Evolutionary conservation across 2,888 invertebrate genomes (phyloP), one percentile per base, ranked within the genome.

Genomic region (Caenorhabditis afra): DNA sequence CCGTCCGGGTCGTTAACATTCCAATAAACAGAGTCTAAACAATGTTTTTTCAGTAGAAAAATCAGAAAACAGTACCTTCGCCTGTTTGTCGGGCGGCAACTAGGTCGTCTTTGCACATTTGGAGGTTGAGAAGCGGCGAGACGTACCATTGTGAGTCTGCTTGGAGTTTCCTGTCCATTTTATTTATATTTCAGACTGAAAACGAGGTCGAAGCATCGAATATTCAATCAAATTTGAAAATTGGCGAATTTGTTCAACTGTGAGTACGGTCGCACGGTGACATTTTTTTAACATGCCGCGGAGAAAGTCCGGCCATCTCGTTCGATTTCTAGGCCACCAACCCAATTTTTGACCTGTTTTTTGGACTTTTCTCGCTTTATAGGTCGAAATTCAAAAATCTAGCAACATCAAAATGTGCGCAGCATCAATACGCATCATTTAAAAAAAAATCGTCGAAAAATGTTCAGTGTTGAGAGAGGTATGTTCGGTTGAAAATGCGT

Each of bases 81-180:
- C 20, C 59, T n/a, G 14, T 1, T 1, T 77, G 20, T 37, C 44
- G 16, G 12, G 8, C n/a, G 1, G 45, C 55, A 12, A 70, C 3
- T 1, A 76, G 78, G 39, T 61, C 67, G 22, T 81, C 81, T 29
- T 70, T 58, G 39, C 80, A 80, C 8, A 49, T 37, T 22, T 37
- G 35, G 10, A 85, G 35, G 35, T 77, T 29, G 2, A 84, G 35
- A 20, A 83, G 55, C 10, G 81, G 81, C 4, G 85, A 84, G 29
- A 75, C 49, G 58, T 66, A 84, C 84, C 82, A 84, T 53, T 80
- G 79, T 2, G 71, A 67, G 57, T 84, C 85, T 11, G 85, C 58
- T 14, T 79, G 55, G 45, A 83, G 71, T 65, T 65, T 77, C 35
- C 71, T n/a, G 66, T 84, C 85, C 84, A 85, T 84, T 57, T 29